Evolutionary conservation across 2,888 invertebrate species (phyloP), one percentile per base, ranked within the genome.

Genomic region (Matsumyia berberina): DNA sequence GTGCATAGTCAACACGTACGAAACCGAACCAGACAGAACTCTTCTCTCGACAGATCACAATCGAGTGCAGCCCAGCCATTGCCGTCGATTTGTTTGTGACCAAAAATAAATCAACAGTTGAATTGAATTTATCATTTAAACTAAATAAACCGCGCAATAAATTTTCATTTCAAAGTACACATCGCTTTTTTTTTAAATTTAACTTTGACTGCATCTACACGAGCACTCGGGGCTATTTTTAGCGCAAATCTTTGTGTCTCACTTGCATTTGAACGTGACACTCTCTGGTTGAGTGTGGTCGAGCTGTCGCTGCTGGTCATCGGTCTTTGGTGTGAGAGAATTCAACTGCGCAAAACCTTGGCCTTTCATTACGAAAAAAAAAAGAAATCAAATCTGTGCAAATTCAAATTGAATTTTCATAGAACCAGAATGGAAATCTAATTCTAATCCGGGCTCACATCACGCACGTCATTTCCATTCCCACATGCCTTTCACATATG

Each of bases 61-160:
- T 66, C 39, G 29, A 35, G 15, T 67, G 49, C 60, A 39, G 37
- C 4, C n/a, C 67, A 15, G 46, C 5, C 17, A 0, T 7, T 15
- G 17, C 2, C 17, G 31, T 35, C 57, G 60, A 62, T 72, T 77
- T 72, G 57, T 77, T 82, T 83, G 60, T 67, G 66, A 60, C 82
- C 77, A 73, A 79, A 73, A 83, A 73, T 78, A 83, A 78, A 78
- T 78, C 62, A 60, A n/a, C 55, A 69, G 55, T 73, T 69, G 64
- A 74, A 64, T 69, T 74, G 19, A 74, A 74, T 85, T 69, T 79
- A 74, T 79, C 78, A 80, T 83, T 74, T 83, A 44, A 79, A 80
- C 80, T 55, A 74, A 85, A 85, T 70, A 66, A 80, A 76, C 76
- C 80, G 85, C 79, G 85, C 85, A 85, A 80, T 85, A 79, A 74